Conservation (phyloP, 35 echinoderm and acorn worm species). For the Lytechinus variegatus region DNA sequence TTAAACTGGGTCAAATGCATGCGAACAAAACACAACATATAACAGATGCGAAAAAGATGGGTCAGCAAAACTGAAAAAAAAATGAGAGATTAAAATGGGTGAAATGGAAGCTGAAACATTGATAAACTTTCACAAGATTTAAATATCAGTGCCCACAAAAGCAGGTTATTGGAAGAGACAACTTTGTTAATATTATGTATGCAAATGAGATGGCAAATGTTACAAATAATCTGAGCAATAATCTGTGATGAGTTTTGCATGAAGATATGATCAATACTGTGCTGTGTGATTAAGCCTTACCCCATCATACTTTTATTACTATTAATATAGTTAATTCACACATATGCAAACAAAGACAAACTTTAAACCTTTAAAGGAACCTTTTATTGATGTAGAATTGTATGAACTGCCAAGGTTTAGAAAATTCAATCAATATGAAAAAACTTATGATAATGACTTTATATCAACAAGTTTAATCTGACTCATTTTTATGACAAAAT, state of each 20-base stretch:
- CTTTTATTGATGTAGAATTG: too few species aligned
- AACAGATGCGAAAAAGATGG: too few species aligned
- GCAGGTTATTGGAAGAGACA: not conserved
- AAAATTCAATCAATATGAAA: too few species aligned
- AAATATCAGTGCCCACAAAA: not conserved
- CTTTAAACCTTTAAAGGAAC: too few species aligned
- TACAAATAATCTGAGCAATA: not conserved
- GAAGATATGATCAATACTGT: not conserved
- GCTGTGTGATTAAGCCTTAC: not conserved
- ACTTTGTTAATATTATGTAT: not conserved
- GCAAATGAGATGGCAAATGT: not conserved
- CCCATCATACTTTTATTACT: not conserved
- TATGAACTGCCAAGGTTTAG: too few species aligned
- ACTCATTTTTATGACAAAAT: too few species aligned
- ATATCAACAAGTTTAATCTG: too few species aligned
- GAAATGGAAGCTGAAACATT: not conserved
- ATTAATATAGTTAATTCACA: not conserved
- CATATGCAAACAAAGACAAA: not conserved
- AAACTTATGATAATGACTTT: too few species aligned
- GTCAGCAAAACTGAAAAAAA: not conserved
- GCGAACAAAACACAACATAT: too few species aligned
- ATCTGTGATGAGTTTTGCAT: not conserved
- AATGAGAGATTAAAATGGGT: not conserved
- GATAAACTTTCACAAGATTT: not conserved
- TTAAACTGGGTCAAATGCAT: too few species aligned